These are phyloP conservation scores for Sinhomidia bicolor DNA, from an alignment of 2,888 invertebrate genomes.

Conservation along the genomic window DNA sequence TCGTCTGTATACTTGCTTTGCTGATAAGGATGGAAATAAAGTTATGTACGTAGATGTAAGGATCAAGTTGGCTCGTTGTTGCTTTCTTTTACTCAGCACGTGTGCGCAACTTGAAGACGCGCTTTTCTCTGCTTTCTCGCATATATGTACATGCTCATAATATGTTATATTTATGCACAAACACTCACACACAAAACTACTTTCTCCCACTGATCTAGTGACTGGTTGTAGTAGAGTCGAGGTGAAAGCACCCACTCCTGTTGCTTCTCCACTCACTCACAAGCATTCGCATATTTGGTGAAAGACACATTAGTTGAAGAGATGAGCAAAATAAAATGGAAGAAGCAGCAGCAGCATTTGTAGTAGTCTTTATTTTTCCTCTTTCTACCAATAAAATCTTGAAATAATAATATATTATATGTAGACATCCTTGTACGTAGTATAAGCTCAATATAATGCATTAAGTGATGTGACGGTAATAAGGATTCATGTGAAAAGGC, in stretches of 20 bases:
- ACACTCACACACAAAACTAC: not conserved
- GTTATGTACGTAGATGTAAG: conserved; percentile 27
- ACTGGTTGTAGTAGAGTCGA: not conserved
- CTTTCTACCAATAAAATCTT: not conserved
- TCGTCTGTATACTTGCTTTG: not conserved
- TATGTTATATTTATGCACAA: conserved; percentile 21
- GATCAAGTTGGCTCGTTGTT: conserved; percentile 1
- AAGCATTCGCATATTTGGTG: not conserved
- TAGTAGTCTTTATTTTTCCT: not conserved
- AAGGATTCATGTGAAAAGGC: conserved; percentile 38
- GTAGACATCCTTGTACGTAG: not conserved
- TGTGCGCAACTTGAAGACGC: conserved; percentile 70
- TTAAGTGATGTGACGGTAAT: conserved; percentile 13
- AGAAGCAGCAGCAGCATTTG: not conserved
- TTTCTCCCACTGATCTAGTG: not conserved
- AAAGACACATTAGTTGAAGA: conserved; percentile 8
- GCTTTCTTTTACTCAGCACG: conserved; percentile 50
- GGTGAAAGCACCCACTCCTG: conserved; percentile 66
- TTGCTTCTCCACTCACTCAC: conserved; percentile 54
- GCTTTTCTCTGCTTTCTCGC: conserved; percentile 53
- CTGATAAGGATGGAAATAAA: not conserved
- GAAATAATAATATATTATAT: not conserved
- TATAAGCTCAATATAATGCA: too few species aligned
- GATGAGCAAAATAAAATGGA: conserved; percentile 4
- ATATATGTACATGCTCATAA: not conserved